These are phyloP conservation scores for Gerris buenoi DNA, from an alignment of 1,140 invertebrate genomes.

Conservation along the genomic window DNA sequence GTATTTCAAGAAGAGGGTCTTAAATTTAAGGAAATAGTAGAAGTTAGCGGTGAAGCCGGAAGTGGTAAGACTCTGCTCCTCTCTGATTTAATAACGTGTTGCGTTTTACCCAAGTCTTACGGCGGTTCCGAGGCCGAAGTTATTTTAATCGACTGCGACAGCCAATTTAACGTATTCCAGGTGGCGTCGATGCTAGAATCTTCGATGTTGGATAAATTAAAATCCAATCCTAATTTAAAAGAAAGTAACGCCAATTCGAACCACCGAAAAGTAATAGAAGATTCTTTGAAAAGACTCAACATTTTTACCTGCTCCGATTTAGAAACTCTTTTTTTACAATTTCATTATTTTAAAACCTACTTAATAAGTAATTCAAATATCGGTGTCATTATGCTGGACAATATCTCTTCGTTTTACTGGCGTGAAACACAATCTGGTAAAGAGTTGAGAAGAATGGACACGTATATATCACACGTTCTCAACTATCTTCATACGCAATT, in stretches of 20 bases:
- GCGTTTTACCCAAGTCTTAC: neutral
- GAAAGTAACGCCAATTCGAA: neutral
- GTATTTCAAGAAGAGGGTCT: no score
- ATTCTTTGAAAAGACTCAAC: neutral
- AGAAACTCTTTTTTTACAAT: neutral
- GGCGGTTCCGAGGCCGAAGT: neutral
- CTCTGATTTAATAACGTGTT: neutral
- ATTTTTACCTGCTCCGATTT: constrained; percentile 1
- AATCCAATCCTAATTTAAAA: no score
- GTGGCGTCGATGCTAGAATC: neutral
- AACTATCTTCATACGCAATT: neutral
- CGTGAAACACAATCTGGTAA: neutral
- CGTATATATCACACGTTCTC: neutral
- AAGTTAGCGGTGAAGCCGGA: neutral
- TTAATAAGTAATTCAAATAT: neutral
- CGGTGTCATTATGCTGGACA: neutral
- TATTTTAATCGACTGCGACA: neutral
- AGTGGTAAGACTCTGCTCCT: neutral
- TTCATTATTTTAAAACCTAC: neutral
- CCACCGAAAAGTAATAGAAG: neutral
- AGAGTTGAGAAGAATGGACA: neutral
- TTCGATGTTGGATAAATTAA: neutral
- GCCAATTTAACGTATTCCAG: neutral
- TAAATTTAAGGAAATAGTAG: neutral
- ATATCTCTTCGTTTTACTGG: neutral